Evolutionary conservation across 30 jellyfish, hydroid and myxozoan genomes (phyloP).

Genomic region (Chrysaora quinquecirrha): DNA sequence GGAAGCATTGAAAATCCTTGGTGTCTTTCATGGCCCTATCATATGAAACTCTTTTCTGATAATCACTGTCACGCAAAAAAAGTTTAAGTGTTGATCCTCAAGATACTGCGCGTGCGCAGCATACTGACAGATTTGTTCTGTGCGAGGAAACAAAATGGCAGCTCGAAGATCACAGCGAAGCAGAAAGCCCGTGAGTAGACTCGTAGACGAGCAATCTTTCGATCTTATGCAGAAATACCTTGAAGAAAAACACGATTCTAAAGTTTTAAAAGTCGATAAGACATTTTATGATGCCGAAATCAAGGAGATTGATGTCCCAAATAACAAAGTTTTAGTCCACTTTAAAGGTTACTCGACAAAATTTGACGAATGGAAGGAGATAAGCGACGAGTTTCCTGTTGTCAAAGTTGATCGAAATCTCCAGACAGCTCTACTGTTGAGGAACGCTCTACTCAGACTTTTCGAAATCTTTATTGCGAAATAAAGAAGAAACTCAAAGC

Average conservation of each 20-base stretch:
- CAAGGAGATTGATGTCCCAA: slow-evolving; percentile 5
- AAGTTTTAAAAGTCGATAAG: background rate
- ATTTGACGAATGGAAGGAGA: slow-evolving; percentile 16
- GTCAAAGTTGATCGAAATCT: slow-evolving; percentile 2
- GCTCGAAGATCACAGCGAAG: background rate
- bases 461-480: background rate
- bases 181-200: slow-evolving; percentile 5
- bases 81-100: background rate
- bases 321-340: background rate
- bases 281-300: slow-evolving; percentile 18
- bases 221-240: background rate
- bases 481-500: slow-evolving; percentile 3
- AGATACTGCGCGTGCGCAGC: slow-evolving; percentile 2
- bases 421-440: background rate
- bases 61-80: background rate
- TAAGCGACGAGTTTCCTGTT: slow-evolving; percentile 12
- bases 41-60: slow-evolving; percentile 5
- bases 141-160: background rate
- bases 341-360: background rate
- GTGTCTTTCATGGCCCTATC: too few species aligned
- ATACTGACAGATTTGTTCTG: background rate
- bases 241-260: background rate
- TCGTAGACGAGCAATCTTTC: background rate
- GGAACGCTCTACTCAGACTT: background rate
- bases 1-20: too few species aligned